Percentiles rank a stretch among this genome's conserved stretches.
These are phyloP conservation scores for Torymus tubicola DNA, from an alignment of 2,888 invertebrate genomes.

Conservation along the genomic window DNA sequence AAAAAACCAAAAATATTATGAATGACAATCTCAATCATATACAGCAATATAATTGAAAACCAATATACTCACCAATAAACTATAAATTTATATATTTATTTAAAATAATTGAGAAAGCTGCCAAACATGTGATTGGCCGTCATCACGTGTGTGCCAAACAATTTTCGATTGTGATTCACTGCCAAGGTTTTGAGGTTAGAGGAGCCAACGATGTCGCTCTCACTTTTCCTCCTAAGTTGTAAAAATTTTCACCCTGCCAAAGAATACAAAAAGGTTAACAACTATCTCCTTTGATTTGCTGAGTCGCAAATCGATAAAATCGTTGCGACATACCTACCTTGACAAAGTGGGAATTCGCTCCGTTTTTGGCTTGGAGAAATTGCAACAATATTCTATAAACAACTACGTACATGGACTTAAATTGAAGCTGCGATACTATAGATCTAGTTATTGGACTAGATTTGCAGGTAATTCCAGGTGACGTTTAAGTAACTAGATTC, in stretches of 20 bases:
- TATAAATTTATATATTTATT: neutral
- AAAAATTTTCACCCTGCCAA: too few species aligned
- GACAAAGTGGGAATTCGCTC: neutral
- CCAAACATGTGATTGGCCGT: conserved; percentile 15
- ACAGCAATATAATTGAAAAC: neutral
- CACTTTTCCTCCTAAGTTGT: too few species aligned
- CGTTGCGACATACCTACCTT: conserved; percentile 5
- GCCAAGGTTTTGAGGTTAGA: conserved; percentile 30
- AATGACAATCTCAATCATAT: neutral
- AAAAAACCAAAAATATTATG: too few species aligned
- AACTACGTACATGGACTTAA: conserved; percentile 5
- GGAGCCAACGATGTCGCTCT: neutral
- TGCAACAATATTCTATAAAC: conserved; percentile 31
- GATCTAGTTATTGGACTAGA: too few species aligned
- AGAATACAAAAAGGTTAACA: neutral
- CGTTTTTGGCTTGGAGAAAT: conserved; percentile 8
- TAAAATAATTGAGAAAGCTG: neutral
- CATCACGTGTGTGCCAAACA: conserved; percentile 34
- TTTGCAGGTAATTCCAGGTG: too few species aligned
- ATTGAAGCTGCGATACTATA: neutral
- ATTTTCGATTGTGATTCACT: conserved; percentile 9
- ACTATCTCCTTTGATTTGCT: too few species aligned
- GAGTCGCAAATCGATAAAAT: too few species aligned
- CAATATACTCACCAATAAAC: conserved; percentile 2
- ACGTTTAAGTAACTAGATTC: too few species aligned